Conservation (phyloP, 2,113 vertebrate genomes). For the Ibidorhyncha struthersii region DNA sequence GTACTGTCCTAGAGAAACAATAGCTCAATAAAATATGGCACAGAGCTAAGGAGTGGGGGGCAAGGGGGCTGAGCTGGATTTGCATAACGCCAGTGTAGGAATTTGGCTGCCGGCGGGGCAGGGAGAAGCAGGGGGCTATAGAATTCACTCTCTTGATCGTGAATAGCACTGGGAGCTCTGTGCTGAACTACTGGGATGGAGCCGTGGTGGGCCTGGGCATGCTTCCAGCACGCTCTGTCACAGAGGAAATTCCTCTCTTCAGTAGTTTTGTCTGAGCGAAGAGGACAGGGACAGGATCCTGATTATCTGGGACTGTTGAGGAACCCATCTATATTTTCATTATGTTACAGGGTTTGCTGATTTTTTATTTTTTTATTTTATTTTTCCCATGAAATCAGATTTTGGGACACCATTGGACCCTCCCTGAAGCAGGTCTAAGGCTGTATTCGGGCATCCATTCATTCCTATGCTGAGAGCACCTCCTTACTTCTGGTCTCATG, state of each 20-base stretch:
- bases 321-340: not conserved
- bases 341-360: not conserved
- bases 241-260: conserved; percentile 40
- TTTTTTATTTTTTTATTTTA: not conserved
- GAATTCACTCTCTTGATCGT: conserved; percentile 21
- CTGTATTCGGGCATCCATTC: not conserved
- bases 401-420: not conserved
- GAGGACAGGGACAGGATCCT: not conserved
- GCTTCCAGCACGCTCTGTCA: not conserved
- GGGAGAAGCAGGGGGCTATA: conserved; percentile 28
- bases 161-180: conserved; percentile 22
- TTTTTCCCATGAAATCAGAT: not conserved
- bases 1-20: not conserved
- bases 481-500: not conserved
- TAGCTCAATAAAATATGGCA: not conserved
- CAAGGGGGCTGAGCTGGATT: not conserved
- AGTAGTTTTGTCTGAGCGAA: not conserved
- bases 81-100: conserved; percentile 3
- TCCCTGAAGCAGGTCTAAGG: not conserved
- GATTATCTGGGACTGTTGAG: not conserved
- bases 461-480: not conserved
- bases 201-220: conserved; percentile 43
- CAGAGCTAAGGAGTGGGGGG: not conserved
- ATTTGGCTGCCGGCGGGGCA: conserved; percentile 21
- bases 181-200: conserved; percentile 4